A percentile compares a stretch with the other conserved stretches of the same genome.
phyloP scores from a whole-genome alignment of 2,888 invertebrate species.

The Latrodectus hesperus region DNA sequence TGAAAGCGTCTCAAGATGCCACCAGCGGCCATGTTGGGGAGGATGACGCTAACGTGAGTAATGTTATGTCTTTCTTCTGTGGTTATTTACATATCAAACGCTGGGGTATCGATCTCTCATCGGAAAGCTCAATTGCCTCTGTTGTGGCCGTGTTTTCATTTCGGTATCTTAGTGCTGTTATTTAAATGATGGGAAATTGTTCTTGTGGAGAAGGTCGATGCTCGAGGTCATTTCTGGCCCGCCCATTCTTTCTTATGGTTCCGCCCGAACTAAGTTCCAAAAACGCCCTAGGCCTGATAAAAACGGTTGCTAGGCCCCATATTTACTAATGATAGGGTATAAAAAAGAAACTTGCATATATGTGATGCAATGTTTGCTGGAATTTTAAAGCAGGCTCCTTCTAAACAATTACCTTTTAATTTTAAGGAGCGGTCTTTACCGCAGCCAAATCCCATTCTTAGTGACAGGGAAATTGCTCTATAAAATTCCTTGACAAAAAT shows the following conservation, averaged over 20 bases:
- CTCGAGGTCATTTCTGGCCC: slow-evolving; percentile 47
- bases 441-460: too few species aligned
- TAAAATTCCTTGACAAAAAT: too few species aligned
- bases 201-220: slow-evolving; percentile 29
- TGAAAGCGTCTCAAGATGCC: too few species aligned
- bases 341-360: slow-evolving; percentile 2
- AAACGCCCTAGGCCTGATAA: slow-evolving; percentile 50
- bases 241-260: slow-evolving; percentile 62
- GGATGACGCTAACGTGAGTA: slow-evolving; percentile 61
- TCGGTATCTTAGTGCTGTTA: slow-evolving; percentile 11
- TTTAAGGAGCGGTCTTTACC: too few species aligned
- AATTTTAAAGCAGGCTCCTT: too few species aligned
- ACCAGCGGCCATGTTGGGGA: slow-evolving; percentile 45
- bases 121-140: slow-evolving; percentile 6
- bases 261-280: slow-evolving; percentile 63
- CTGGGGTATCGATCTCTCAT: slow-evolving; percentile 37
- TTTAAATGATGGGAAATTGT: slow-evolving; percentile 44
- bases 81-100: slow-evolving; percentile 32
- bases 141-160: slow-evolving; percentile 11
- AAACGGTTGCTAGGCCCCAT: slow-evolving; percentile 33
- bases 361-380: not conserved
- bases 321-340: slow-evolving; percentile 53
- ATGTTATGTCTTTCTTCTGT: slow-evolving; percentile 47
- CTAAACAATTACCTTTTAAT: too few species aligned
- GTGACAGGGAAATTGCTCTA: too few species aligned